Evolutionary conservation across 2,888 invertebrate species (phyloP), one percentile per base, ranked within the genome.

Genomic region (Tetheella fluctuosa): DNA sequence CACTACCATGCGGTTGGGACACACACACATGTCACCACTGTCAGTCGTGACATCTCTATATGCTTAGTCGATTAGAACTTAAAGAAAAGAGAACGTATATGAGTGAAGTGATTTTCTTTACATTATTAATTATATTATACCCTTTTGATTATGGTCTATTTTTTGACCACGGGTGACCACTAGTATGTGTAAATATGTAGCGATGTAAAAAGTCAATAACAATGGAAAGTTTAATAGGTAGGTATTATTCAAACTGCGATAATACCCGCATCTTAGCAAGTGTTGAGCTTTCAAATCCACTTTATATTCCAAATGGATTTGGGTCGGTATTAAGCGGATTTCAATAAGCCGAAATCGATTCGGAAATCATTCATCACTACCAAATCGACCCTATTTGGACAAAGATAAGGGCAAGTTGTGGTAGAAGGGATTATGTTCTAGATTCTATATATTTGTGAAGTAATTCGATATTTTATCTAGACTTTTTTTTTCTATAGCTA

Each of bases 301-400:
- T 60, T 68, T 64, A 62, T 64, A 68, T 69, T 72, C 69, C 28
- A 30, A 7, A 64, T 59, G 64, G 65, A 61, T 69, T 63, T 20
- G 59, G 64, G 69, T 70, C 69, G 61, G 70, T 67, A 70, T 72
- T 70, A 71, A 74, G 61, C 64, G 67, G 70, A 71, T 69, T 71
- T 66, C 67, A 68, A 70, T 70, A 70, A 75, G 73, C 71, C 64
- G 54, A 69, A 73, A 70, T 73, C 77, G 73, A 75, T 70, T 64
- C 59, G 65, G 65, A 63, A 65, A 69, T 68, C 70, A 71, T 77
- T 76, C 72, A 70, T 74, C 74, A 73, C 66, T 61, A 48, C 53
- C 17, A 23, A 55, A 48, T 48, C 48, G 63, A 58, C 60, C 52
- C 20, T 25, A 60, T 61, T 65, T 58, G 59, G 58, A 20, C 20